Conservation (phyloP, 2,888 invertebrate genomes). For the Ectobius pallidus region DNA sequence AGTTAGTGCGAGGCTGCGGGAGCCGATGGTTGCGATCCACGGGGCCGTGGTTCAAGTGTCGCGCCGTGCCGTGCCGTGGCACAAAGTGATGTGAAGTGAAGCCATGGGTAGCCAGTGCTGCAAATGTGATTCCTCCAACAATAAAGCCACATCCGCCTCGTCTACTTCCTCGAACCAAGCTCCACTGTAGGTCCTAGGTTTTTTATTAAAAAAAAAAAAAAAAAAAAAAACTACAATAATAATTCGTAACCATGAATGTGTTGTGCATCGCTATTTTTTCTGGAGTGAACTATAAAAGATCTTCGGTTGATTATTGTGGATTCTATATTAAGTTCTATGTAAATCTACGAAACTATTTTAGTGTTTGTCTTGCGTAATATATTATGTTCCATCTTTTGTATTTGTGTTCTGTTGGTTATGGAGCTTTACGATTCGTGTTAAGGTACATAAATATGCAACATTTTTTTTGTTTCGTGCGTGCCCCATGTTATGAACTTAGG, state of each 20-base stretch:
- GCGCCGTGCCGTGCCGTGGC: conserved; percentile 47
- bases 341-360: too few species aligned
- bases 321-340: too few species aligned
- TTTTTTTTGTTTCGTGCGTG: background rate
- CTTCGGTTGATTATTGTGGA: too few species aligned
- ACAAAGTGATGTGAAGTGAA: too few species aligned
- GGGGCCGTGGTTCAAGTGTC: conserved; percentile 60
- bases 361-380: too few species aligned
- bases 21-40: conserved; percentile 49
- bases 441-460: background rate
- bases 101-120: conserved; percentile 66
- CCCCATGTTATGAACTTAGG: background rate
- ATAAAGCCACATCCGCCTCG: conserved; percentile 54
- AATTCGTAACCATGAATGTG: too few species aligned
- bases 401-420: background rate
- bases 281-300: too few species aligned
- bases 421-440: background rate
- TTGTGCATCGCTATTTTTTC: too few species aligned
- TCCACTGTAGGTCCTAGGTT: conserved; percentile 17
- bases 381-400: conserved; percentile 6
- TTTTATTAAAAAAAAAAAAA: too few species aligned
- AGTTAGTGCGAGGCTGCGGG: conserved; percentile 20
- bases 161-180: conserved; percentile 49
- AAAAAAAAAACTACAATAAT: too few species aligned
- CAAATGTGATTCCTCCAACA: conserved; percentile 61